Percentiles rank a stretch among this genome's conserved stretches.
These are phyloP conservation scores for Sphinx pinastri DNA, from an alignment of 2,888 invertebrate genomes.

Conservation along the genomic window DNA sequence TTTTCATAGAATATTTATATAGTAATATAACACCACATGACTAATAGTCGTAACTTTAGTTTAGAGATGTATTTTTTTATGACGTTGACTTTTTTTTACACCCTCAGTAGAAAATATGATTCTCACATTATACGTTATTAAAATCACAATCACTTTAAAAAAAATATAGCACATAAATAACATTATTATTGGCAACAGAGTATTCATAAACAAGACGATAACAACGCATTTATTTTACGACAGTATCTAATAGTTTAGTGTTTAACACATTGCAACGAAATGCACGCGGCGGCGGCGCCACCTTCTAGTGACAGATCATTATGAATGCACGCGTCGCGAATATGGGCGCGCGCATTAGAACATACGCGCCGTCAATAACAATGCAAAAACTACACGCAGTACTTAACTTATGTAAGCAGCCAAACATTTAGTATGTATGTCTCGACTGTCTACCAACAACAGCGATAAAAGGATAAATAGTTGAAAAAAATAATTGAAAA, in stretches of 20 bases:
- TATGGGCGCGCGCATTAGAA: slow-evolving; percentile 13
- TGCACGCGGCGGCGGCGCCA: slow-evolving; percentile 45
- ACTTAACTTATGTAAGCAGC: background rate
- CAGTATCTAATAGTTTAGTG: slow-evolving; percentile 63
- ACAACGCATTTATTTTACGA: slow-evolving; percentile 47
- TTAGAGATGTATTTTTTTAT: too few species aligned
- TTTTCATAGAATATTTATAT: too few species aligned
- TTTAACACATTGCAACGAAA: slow-evolving; percentile 48
- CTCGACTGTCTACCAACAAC: too few species aligned
- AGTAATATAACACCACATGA: too few species aligned
- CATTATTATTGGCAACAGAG: too few species aligned
- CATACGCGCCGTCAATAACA: slow-evolving; percentile 6
- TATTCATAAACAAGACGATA: slow-evolving; percentile 51
- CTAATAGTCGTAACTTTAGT: too few species aligned
- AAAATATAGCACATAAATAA: background rate
- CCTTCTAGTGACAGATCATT: slow-evolving; percentile 26
- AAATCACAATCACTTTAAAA: background rate
- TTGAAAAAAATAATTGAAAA: too few species aligned
- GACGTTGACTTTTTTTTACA: too few species aligned
- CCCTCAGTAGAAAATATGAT: too few species aligned
- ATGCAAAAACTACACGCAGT: background rate
- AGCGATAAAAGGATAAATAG: too few species aligned
- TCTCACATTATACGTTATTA: too few species aligned
- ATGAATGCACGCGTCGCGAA: slow-evolving; percentile 20
- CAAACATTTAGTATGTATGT: background rate